A percentile compares a stretch with the other conserved stretches of the same genome.
phyloP scores from a whole-genome alignment of 1,140 invertebrate species.

The Cydia amplana region DNA sequence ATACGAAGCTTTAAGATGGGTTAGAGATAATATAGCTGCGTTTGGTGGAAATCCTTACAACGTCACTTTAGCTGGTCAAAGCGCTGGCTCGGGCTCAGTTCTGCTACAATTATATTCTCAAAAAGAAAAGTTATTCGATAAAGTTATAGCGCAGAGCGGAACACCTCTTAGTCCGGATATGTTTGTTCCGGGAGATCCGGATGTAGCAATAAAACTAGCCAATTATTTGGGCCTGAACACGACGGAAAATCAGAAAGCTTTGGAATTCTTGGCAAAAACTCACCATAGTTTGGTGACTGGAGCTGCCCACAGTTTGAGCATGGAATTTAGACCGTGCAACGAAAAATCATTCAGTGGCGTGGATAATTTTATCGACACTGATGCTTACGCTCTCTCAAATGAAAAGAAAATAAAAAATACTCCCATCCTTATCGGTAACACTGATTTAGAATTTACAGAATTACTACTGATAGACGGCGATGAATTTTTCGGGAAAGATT shows the following conservation, averaged over 20 bases:
- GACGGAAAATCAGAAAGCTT: conserved; percentile 54
- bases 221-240: conserved; percentile 60
- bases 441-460: conserved; percentile 47
- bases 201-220: conserved; percentile 63
- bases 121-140: conserved; percentile 63
- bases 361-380: conserved; percentile 60
- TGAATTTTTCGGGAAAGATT: conserved; percentile 56
- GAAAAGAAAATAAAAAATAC: conserved; percentile 59
- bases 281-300: conserved; percentile 54
- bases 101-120: conserved; percentile 65
- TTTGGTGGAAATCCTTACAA: conserved; percentile 85
- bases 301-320: conserved; percentile 52
- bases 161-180: conserved; percentile 59
- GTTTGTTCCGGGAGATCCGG: conserved; percentile 57
- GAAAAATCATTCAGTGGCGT: conserved; percentile 69
- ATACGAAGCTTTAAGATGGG: conserved; percentile 81
- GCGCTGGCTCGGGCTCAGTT: conserved; percentile 59
- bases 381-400: conserved; percentile 62
- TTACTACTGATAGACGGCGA: conserved; percentile 42
- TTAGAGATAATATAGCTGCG: conserved; percentile 83
- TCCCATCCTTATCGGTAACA: conserved; percentile 65
- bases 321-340: conserved; percentile 60
- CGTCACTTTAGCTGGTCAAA: conserved; percentile 77
- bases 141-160: conserved; percentile 68
- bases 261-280: conserved; percentile 52